Percentiles rank a stretch among this genome's conserved stretches.
Conservation (phyloP, 2,888 invertebrate genomes). For the Lamellibrachia satsuma region DNA sequence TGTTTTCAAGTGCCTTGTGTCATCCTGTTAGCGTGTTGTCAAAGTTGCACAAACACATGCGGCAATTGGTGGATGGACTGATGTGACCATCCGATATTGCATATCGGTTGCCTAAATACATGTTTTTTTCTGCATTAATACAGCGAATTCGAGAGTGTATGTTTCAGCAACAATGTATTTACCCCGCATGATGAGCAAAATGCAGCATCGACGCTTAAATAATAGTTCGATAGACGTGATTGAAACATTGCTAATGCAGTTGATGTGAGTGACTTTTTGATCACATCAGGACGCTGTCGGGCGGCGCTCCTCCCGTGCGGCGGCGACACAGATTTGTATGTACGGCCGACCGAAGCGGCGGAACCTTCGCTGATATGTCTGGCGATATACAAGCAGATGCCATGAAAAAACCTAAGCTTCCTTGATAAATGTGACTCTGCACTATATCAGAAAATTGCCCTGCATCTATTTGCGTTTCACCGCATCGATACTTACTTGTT, state of each 20-base stretch:
- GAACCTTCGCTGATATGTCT: background rate
- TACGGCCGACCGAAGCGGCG: background rate
- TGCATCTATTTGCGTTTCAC: background rate
- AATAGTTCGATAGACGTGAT: background rate
- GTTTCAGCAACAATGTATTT: background rate
- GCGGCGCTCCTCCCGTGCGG: background rate
- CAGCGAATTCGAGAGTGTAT: too few species aligned
- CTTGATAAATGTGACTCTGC: background rate
- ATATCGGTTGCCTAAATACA: too few species aligned
- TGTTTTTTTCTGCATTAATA: too few species aligned
- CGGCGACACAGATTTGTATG: background rate
- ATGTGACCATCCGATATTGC: too few species aligned
- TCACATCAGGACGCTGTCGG: background rate
- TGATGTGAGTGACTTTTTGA: background rate
- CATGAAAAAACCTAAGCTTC: background rate
- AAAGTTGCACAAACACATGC: too few species aligned
- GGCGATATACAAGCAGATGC: background rate
- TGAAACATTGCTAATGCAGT: too few species aligned
- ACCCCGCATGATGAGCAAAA: background rate
- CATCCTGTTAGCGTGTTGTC: too few species aligned
- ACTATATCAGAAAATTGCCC: slow-evolving; percentile 17
- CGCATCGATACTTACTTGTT: background rate
- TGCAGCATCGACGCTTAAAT: background rate
- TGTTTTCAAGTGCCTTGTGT: too few species aligned
- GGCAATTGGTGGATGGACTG: too few species aligned